These are phyloP conservation scores for Semotilus atromaculatus DNA, from an alignment of 2,797 vertebrate species.

Conservation along the genomic window DNA sequence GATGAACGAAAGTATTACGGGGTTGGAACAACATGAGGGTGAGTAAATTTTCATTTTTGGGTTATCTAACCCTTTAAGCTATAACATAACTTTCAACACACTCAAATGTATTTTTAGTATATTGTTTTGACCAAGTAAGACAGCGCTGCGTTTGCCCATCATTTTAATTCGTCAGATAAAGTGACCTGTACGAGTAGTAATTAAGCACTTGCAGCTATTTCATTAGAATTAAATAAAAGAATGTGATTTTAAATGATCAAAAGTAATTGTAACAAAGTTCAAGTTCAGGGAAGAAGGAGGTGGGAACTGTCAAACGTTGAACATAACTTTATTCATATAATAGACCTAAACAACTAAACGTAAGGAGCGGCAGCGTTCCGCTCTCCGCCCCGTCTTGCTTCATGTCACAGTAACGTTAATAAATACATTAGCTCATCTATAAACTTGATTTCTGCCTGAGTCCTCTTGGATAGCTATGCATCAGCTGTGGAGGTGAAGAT, in stretches of 20 bases:
- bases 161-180: background rate
- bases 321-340: background rate
- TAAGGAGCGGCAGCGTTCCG: background rate
- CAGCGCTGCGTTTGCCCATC: background rate
- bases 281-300: background rate
- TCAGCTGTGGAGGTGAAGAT: background rate
- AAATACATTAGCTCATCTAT: background rate
- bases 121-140: background rate
- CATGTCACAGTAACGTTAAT: background rate
- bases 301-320: background rate
- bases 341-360: background rate
- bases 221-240: background rate
- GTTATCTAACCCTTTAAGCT: no score
- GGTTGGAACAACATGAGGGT: no score
- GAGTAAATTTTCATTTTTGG: no score
- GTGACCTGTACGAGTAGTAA: background rate
- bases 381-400: background rate
- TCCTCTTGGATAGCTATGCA: background rate
- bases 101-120: background rate
- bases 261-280: background rate
- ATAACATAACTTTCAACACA: background rate
- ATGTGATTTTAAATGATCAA: background rate
- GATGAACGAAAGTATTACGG: no score
- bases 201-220: background rate
- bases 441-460: background rate